A percentile compares a stretch with the other conserved stretches of the same genome.
phyloP scores from a whole-genome alignment of 2,888 invertebrate genomes.

The Apotomis turbidana region DNA sequence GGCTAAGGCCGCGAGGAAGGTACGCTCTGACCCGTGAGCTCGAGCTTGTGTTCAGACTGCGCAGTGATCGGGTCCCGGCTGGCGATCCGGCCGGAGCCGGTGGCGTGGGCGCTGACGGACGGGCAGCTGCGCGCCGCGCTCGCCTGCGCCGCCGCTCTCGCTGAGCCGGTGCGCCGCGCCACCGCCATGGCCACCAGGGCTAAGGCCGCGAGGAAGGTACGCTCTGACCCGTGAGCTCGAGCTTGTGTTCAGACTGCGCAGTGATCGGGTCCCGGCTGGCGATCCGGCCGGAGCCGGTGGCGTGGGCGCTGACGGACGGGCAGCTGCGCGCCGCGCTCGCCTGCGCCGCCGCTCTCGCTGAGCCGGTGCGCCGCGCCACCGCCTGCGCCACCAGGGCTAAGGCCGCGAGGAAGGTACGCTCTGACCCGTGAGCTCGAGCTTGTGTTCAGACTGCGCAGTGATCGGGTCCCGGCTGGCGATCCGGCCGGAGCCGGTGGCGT shows the following conservation, averaged over 20 bases:
- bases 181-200: too few species aligned
- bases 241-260: conserved; percentile 85
- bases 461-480: too few species aligned
- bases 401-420: conserved; percentile 90
- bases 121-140: conserved; percentile 97
- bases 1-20: too few species aligned
- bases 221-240: conserved; percentile 72
- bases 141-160: conserved; percentile 93
- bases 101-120: conserved; percentile 98
- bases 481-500: too few species aligned
- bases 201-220: too few species aligned
- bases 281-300: conserved; percentile 96
- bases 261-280: conserved; percentile 90
- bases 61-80: too few species aligned
- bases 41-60: too few species aligned
- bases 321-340: conserved; percentile 96
- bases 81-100: conserved; percentile 93
- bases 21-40: too few species aligned
- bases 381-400: conserved; percentile 92
- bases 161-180: conserved; percentile 52
- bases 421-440: too few species aligned
- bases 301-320: conserved; percentile 98
- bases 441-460: too few species aligned
- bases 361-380: conserved; percentile 90
- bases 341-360: conserved; percentile 93